Evolutionary conservation across 1,140 invertebrate genomes (phyloP).

Genomic region (Aphelinus certus): DNA sequence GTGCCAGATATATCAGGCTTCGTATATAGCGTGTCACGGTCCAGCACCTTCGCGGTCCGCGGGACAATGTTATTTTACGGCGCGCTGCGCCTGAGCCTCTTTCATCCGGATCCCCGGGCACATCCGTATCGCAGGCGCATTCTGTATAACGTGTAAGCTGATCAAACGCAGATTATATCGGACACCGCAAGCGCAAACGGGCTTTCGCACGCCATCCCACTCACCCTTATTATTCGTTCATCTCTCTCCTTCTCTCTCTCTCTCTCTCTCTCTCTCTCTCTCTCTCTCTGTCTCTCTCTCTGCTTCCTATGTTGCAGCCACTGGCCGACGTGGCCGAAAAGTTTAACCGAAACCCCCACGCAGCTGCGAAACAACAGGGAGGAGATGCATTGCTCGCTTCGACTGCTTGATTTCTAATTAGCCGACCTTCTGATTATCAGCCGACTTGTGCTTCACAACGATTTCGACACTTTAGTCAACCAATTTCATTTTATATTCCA

Average conservation of each 20-base stretch:
- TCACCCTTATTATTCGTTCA: conserved; percentile 21
- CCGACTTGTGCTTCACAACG: no score
- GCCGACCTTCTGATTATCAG: no score
- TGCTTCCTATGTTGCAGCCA: not conserved
- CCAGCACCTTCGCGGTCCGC: conserved; percentile 51
- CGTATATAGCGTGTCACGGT: conserved; percentile 3
- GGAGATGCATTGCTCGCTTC: no score
- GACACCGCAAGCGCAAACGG: conserved; percentile 8
- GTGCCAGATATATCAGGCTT: no score
- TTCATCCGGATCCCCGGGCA: conserved; percentile 58
- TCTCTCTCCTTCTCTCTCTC: conserved; percentile 4
- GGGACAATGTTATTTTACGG: conserved; percentile 68
- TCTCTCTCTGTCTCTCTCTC: not conserved
- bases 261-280: conserved; percentile 6
- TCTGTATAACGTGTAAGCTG: conserved; percentile 64
- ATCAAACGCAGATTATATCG: conserved; percentile 66
- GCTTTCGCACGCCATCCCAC: not conserved
- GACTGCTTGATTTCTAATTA: no score
- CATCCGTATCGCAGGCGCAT: conserved; percentile 42
- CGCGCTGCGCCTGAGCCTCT: conserved; percentile 65
- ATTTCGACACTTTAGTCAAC: no score
- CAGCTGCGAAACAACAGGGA: conserved; percentile 26
- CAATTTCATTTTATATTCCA: no score
- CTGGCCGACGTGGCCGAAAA: not conserved
- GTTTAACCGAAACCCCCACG: not conserved